Base-by-base conservation (phyloP, 2,888 invertebrate species). In the Temnothorax unifasciatus region DNA sequence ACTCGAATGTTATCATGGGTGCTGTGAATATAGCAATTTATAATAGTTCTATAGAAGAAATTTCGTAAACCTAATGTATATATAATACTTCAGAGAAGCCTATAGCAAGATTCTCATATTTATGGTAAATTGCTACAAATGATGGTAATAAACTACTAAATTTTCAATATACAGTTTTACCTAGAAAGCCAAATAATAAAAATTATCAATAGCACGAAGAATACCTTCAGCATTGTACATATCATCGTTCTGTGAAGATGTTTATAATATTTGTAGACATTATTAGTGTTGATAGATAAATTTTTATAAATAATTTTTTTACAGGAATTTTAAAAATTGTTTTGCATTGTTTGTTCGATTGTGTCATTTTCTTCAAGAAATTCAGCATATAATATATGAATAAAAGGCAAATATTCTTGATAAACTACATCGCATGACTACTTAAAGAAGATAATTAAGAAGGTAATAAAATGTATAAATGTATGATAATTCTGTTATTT, bases 161-260 rank as follows among this genome's bases (percentile, higher is more conserved):
- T 57, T 57, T n/a, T 57, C 2, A 41, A 38, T 41, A 54, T 38
- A 11, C 11, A 73, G 57, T 73, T 71, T 38, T 5, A 73, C 25
- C 21, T 57, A 25, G 8, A 0, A 2, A 38, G 13, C 34, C 15
- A 21, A 34, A 38, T 15, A 71, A 38, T 13, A 0, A 21, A 38
- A 38, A 21, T 34, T 18, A n/a, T 52, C 4, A 15, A 9, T 38
- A 54, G n/a, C 15, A 52, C 2, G 0, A 71, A 21, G 9, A 38
- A 15, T 34, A 29, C 21, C 54, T 38, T n/a, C 1, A 8, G 8
- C 2, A 34, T 47, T 66, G n/a, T 29, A 47, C 11, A 50, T 34
- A 71, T 38, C 15, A n/a, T 29, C 68, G 34, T 15, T n/a, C 15
- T 21, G 9, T 52, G 34, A 71, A 71, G 34, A 41, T 0, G 21